Conservation (phyloP, 2,113 vertebrate species). For the Saccopteryx bilineata region DNA sequence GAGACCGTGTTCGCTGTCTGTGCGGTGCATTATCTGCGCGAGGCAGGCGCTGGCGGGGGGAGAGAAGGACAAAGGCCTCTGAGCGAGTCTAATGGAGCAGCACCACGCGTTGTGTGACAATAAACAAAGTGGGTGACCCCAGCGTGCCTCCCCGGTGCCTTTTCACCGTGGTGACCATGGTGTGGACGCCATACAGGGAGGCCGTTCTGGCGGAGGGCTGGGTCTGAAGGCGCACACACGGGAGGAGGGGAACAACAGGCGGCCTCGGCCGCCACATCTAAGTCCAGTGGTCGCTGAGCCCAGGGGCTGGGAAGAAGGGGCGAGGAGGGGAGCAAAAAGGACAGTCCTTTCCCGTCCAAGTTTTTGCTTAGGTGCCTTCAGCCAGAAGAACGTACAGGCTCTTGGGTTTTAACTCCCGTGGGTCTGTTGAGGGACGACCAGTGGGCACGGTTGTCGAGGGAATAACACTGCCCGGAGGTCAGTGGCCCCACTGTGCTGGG, state of each 20-base stretch:
- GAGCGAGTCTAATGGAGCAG: constrained; percentile 82
- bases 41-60: constrained; percentile 77
- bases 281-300: not conserved
- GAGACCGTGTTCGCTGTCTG: not conserved
- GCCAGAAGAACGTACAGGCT: rapidly evolving
- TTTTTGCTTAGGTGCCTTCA: not conserved
- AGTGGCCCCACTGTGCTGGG: rapidly evolving
- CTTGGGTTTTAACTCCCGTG: too few relatives aligned
- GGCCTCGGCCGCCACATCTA: not conserved
- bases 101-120: constrained; percentile 80
- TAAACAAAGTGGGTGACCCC: constrained; percentile 80
- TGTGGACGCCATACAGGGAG: constrained; percentile 7
- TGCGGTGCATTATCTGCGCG: constrained; percentile 76
- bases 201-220: not conserved
- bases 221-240: constrained; percentile 30
- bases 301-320: not conserved
- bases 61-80: not conserved
- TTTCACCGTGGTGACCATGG: not conserved
- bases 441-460: too few relatives aligned
- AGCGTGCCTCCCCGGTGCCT: too few relatives aligned
- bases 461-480: rapidly evolving
- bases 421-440: rapidly evolving
- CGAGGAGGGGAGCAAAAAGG: not conserved
- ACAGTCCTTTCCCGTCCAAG: not conserved
- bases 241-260: constrained; percentile 28